Evolutionary conservation across 1,140 invertebrate species (phyloP).

Genomic region (Nixonia krombeini): DNA sequence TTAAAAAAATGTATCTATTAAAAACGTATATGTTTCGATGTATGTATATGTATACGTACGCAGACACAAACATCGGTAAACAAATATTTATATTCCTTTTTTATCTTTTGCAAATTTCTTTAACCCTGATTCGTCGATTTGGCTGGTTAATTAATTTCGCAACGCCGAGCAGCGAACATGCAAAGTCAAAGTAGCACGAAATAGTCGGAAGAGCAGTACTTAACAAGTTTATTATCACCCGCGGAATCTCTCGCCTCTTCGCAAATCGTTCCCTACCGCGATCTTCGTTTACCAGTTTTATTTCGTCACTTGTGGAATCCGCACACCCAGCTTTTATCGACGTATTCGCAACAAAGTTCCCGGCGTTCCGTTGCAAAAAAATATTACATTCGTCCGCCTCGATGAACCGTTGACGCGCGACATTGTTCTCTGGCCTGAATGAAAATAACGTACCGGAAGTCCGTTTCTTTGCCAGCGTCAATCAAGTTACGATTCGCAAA

Average conservation of each 20-base stretch:
- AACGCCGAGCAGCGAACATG: too few relatives aligned
- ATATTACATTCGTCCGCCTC: slow-evolving; percentile 35
- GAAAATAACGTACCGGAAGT: slow-evolving; percentile 7
- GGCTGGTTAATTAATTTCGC: too few relatives aligned
- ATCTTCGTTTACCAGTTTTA: slow-evolving; percentile 43
- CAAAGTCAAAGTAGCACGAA: slow-evolving; percentile 9
- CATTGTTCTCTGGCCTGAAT: slow-evolving; percentile 26
- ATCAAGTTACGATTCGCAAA: too few relatives aligned
- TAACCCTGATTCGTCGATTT: too few relatives aligned
- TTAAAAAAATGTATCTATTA: too few relatives aligned
- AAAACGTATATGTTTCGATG: too few relatives aligned
- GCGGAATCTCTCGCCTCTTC: slow-evolving; percentile 21
- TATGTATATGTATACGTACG: too few relatives aligned
- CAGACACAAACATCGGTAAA: too few relatives aligned
- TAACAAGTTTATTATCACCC: slow-evolving; percentile 10
- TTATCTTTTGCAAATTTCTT: too few relatives aligned
- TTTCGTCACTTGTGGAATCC: slow-evolving; percentile 29
- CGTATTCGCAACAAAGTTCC: slow-evolving; percentile 31
- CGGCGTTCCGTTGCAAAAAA: slow-evolving; percentile 33
- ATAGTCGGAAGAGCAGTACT: neutral
- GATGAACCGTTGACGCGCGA: slow-evolving; percentile 25
- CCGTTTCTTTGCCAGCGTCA: neutral
- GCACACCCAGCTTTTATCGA: slow-evolving; percentile 22
- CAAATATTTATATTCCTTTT: too few relatives aligned
- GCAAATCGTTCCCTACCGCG: slow-evolving; percentile 16